Conservation (phyloP, 2,113 vertebrate genomes). For the Oryctolagus cuniculus region mOryCun1.1 NC_091433.1:69850001-69850500, state of each 20-base stretch:
- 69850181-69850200: conserved; percentile 78
- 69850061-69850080: no score
- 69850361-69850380: background rate
- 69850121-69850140: conserved; percentile 62
- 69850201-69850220: conserved; percentile 74
- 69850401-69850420: no score
- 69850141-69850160: conserved; percentile 83
- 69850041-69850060: no score
- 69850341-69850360: background rate
- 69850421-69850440: no score
- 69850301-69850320: conserved; percentile 59
- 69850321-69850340: conserved; percentile 6
- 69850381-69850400: no score
- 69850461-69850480: no score
- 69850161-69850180: conserved; percentile 72
- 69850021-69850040: no score
- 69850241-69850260: conserved; percentile 32
- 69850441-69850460: no score
- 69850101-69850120: no score
- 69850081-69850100: no score
- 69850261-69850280: conserved; percentile 39
- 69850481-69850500: no score
- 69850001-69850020: no score
- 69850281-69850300: background rate
- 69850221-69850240: conserved; percentile 63